These are phyloP conservation scores for Cynodonichthys magdalenae DNA, from an alignment of 2,797 vertebrate species.

Conservation along the genomic window DNA sequence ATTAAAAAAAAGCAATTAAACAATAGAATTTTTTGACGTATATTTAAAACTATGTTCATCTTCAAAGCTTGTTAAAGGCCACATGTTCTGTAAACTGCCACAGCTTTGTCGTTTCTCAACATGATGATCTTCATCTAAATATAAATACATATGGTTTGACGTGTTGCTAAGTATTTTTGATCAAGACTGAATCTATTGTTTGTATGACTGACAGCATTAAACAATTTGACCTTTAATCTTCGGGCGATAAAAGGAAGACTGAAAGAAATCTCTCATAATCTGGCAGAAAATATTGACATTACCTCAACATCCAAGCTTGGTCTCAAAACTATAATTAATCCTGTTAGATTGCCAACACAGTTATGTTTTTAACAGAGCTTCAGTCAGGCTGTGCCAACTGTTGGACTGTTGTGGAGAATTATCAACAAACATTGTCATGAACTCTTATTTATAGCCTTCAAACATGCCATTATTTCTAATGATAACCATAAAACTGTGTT, in stretches of 20 bases:
- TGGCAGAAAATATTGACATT: slow-evolving; percentile 4
- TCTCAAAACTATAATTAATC: slow-evolving; percentile 17
- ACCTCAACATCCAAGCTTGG: background rate
- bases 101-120: background rate
- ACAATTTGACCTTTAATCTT: background rate
- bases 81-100: background rate
- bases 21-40: background rate
- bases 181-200: background rate
- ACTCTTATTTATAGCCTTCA: background rate
- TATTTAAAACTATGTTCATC: background rate
- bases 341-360: slow-evolving; percentile 1
- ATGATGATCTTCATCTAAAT: too few species aligned
- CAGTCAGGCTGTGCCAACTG: background rate
- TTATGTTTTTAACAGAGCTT: background rate
- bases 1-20: background rate
- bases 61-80: background rate
- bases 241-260: background rate
- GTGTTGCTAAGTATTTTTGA: background rate
- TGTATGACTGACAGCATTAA: background rate
- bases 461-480: slow-evolving; percentile 10
- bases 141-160: background rate
- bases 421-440: slow-evolving; percentile 2
- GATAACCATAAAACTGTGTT: slow-evolving; percentile 12
- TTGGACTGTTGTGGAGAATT: background rate
- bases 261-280: background rate